Conservation (phyloP, 1,140 invertebrate species). For the Galleria mellonella region DNA sequence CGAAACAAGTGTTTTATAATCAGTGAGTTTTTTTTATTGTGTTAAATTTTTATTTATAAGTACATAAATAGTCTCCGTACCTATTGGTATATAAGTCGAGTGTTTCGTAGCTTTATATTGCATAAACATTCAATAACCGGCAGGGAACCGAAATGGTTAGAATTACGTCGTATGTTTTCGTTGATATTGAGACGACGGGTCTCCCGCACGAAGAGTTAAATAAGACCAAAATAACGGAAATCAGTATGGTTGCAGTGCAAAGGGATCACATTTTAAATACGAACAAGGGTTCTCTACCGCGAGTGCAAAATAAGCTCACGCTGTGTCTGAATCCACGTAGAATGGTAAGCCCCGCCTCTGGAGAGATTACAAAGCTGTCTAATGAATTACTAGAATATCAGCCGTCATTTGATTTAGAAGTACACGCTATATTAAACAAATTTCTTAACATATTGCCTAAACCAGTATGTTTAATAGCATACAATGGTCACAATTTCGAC, state of each 20-base stretch:
- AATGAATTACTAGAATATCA: conserved; percentile 80
- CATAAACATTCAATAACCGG: no score
- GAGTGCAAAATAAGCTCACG: conserved; percentile 78
- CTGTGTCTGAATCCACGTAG: conserved; percentile 77
- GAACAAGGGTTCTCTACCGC: conserved; percentile 56
- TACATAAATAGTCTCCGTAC: no score
- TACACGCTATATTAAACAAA: conserved; percentile 68
- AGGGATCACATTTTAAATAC: conserved; percentile 65
- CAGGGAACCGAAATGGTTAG: no score
- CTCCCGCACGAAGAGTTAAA: conserved; percentile 65
- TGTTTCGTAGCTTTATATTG: no score
- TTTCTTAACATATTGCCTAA: conserved; percentile 78
- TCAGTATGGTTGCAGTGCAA: conserved; percentile 75
- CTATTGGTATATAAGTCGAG: no score
- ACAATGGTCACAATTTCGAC: conserved; percentile 86
- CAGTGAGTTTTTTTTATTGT: no score
- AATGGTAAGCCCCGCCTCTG: conserved; percentile 58
- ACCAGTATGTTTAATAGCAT: conserved; percentile 85
- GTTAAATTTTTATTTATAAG: no score
- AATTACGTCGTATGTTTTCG: conserved; percentile 77
- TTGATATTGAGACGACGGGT: conserved; percentile 80
- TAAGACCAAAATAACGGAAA: conserved; percentile 78
- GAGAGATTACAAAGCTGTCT: conserved; percentile 77
- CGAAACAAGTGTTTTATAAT: no score
- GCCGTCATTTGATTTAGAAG: conserved; percentile 73